These are phyloP conservation scores for Formica aserva DNA, from an alignment of 2,888 invertebrate genomes.

Conservation along the genomic window DNA sequence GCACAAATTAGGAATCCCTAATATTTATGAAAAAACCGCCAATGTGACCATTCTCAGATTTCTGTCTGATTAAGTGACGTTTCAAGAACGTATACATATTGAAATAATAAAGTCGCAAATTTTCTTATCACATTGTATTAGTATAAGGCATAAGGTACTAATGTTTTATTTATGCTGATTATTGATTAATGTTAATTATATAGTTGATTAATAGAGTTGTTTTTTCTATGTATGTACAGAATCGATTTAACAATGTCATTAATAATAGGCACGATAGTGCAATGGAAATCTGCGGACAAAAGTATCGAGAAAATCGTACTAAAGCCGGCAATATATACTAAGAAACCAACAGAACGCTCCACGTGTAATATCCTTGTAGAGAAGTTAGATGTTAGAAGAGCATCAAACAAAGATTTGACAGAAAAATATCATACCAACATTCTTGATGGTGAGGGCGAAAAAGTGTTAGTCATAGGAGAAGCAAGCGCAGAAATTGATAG, in stretches of 20 bases:
- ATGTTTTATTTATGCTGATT: not conserved
- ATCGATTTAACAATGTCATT: not conserved
- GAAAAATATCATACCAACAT: constrained; percentile 86
- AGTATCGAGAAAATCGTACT: constrained; percentile 77
- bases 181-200: not conserved
- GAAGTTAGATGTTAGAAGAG: constrained; percentile 60
- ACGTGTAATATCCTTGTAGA: constrained; percentile 76
- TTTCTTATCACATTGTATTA: not conserved
- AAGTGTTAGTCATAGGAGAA: constrained; percentile 86
- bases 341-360: constrained; percentile 80
- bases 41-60: not conserved
- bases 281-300: constrained; percentile 75
- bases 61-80: not conserved
- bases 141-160: not conserved
- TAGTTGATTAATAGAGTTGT: not conserved
- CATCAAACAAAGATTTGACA: constrained; percentile 81
- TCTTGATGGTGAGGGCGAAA: constrained; percentile 66
- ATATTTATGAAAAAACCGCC: not conserved
- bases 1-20: not conserved
- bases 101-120: not conserved
- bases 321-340: constrained; percentile 68
- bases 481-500: constrained; percentile 86
- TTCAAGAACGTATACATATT: not conserved
- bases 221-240: not conserved
- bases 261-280: constrained; percentile 45